Conservation (phyloP, 2,888 invertebrate species). For the Amphiduros pacificus region DNA sequence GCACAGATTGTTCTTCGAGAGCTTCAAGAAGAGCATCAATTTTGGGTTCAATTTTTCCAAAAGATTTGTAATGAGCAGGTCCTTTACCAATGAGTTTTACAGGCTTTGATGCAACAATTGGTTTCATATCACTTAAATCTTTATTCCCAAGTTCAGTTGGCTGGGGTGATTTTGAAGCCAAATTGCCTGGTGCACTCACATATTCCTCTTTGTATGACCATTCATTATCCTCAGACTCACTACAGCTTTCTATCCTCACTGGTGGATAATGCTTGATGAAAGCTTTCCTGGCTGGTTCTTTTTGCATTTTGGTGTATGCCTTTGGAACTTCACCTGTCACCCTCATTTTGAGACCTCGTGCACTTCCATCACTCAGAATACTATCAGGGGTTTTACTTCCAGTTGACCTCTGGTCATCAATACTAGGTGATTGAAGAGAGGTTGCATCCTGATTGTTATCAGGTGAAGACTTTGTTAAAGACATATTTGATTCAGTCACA, state of each 20-base stretch:
- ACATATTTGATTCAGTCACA: background rate
- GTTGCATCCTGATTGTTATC: background rate
- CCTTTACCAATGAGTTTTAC: constrained; percentile 3
- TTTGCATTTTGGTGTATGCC: constrained; percentile 26
- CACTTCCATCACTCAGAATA: constrained; percentile 20
- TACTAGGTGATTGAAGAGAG: background rate
- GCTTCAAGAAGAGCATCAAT: constrained; percentile 30
- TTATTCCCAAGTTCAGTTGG: background rate
- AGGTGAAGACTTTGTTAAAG: background rate
- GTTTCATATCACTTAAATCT: background rate
- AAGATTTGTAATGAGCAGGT: constrained; percentile 33
- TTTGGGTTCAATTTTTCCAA: constrained; percentile 33
- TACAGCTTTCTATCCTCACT: constrained; percentile 31
- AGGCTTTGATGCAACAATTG: too few relatives aligned
- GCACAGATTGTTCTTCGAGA: background rate
- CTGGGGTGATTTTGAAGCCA: background rate
- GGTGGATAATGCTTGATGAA: constrained; percentile 30
- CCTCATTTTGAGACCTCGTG: constrained; percentile 26
- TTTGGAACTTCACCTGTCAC: constrained; percentile 33
- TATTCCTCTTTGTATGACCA: too few relatives aligned
- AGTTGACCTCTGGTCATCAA: background rate
- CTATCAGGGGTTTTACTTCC: constrained; percentile 19
- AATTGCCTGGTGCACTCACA: background rate
- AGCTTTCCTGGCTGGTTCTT: constrained; percentile 22
- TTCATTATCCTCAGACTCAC: constrained; percentile 33